These are phyloP conservation scores for Macquaria ambigua DNA, from an alignment of 2,113 vertebrate genomes.

Conservation along the genomic window DNA sequence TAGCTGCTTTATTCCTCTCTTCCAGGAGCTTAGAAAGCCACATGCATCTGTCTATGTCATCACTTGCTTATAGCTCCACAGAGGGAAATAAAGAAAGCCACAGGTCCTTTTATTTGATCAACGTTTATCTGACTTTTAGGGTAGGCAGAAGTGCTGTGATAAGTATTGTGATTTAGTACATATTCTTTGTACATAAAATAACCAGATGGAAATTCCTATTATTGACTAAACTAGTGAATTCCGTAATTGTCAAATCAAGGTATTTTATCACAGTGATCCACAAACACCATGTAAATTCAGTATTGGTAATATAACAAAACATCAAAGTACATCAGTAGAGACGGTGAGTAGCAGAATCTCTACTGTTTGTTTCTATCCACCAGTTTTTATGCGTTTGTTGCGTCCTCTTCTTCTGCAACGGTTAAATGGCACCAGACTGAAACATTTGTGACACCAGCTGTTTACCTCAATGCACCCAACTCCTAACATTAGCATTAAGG, in stretches of 20 bases:
- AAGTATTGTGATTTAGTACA: background rate
- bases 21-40: background rate
- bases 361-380: no score
- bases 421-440: background rate
- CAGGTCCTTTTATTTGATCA: slow-evolving; percentile 9
- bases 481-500: background rate
- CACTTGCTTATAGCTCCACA: background rate
- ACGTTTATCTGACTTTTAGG: background rate
- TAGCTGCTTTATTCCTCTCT: slow-evolving; percentile 23
- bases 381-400: background rate
- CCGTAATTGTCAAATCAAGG: background rate
- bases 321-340: background rate
- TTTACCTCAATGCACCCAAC: background rate
- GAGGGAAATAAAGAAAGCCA: background rate
- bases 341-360: background rate
- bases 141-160: background rate
- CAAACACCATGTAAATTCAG: background rate
- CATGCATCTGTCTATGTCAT: slow-evolving; percentile 26
- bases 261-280: slow-evolving; percentile 1
- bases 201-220: background rate
- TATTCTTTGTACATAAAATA: background rate
- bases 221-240: background rate
- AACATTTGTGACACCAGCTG: background rate
- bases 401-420: background rate
- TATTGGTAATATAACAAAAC: background rate